Evolutionary conservation across 2,113 vertebrate genomes (phyloP), one percentile per base, ranked within the genome.

Genomic region (Ornithorhynchus anatinus): DNA sequence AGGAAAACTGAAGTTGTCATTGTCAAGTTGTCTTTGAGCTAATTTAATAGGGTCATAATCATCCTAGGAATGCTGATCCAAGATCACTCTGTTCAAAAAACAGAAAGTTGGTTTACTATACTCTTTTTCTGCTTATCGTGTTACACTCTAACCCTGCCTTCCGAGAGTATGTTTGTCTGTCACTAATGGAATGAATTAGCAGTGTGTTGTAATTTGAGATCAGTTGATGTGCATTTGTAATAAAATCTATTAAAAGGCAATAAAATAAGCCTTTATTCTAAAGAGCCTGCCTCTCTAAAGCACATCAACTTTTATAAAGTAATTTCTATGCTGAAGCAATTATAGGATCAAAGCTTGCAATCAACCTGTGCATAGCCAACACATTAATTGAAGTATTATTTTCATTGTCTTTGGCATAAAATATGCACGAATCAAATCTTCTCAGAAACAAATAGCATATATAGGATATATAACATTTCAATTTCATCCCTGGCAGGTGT

Each of bases 11-110:
- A n/a, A n/a, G n/a, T n/a, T n/a, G n/a, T n/a, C n/a, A n/a, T n/a
- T n/a, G n/a, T n/a, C n/a, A n/a, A n/a, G n/a, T n/a, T n/a, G n/a
- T n/a, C n/a, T n/a, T n/a, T n/a, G n/a, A n/a, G n/a, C n/a, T n/a
- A 32, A 31, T 23, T 14, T 81, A 74, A 75, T 79, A 81, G 43
- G 35, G 74, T 42, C 50, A 19, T 25, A 48, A 40, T 52, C 66
- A 81, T 54, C 58, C 33, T 59, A 70, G 75, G 52, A 77, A 84
- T 5, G 10, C 8, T 23, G 6, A 7, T 35, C n/a, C 27, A 67
- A 87, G 84, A 83, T 72, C 72, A 83, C 70, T 65, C 40, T 75
- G 47, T 77, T 78, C 64, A 19, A 15, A 29, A 84, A 82, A 76
- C 38, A 53, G 72, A 71, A 75, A 69, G 62, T 76, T 81, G 5